Conservation (phyloP, 2,113 vertebrate species). For the Oreocharis arfaki region DNA sequence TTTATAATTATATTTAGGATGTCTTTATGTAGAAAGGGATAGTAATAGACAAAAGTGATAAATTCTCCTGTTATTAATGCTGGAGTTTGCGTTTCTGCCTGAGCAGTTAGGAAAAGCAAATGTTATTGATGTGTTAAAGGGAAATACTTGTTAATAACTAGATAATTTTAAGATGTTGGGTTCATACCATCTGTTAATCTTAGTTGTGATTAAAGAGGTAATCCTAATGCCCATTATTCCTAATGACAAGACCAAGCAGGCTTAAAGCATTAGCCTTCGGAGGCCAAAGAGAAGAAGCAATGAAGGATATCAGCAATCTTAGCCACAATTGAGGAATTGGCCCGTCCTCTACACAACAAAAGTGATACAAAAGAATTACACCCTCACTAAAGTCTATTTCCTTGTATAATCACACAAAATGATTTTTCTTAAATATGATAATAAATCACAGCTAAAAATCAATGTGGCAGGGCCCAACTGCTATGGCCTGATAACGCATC, state of each 20-base stretch:
- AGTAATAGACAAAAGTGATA: conserved; percentile 1
- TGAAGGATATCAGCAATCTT: conserved; percentile 85
- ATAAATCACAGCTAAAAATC: conserved; percentile 99
- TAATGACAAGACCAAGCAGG: conserved; percentile 86
- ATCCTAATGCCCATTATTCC: conserved; percentile 90
- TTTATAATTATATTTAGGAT: not conserved
- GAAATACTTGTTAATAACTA: conserved; percentile 79
- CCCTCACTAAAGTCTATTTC: conserved; percentile 92
- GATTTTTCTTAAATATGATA: conserved; percentile 99
- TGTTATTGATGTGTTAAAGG: conserved; percentile 89
- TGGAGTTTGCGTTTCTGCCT: conserved; percentile 27
- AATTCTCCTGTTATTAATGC: not conserved
- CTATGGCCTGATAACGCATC: conserved; percentile 96
- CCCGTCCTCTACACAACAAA: conserved; percentile 80
- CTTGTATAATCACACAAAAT: conserved; percentile 97
- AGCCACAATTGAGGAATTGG: conserved; percentile 82
- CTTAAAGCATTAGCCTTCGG: conserved; percentile 76
- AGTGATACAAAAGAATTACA: conserved; percentile 91
- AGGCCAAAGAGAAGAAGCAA: conserved; percentile 65
- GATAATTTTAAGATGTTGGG: conserved; percentile 88
- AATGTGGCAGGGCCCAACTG: conserved; percentile 93
- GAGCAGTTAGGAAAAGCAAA: conserved; percentile 58
- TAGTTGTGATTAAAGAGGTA: conserved; percentile 95
- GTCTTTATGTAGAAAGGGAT: not conserved
- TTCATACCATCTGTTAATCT: conserved; percentile 96